Conservation (phyloP, 2,888 invertebrate genomes). For the Lycocerus yunnanus region DNA sequence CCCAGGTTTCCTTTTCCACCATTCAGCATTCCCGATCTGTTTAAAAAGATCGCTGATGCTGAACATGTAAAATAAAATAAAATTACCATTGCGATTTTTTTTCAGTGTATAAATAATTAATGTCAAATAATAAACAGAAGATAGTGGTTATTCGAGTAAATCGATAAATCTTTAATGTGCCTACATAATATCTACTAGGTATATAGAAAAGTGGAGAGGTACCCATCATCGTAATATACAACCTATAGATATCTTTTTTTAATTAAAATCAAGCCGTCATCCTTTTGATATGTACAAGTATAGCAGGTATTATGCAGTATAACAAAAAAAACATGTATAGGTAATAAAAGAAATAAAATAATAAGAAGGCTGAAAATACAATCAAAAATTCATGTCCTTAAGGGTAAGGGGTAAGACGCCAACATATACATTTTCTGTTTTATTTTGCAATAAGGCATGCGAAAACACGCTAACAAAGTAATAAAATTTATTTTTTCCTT, state of each 20-base stretch:
- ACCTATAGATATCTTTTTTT: not conserved
- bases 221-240: too few relatives aligned
- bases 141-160: not conserved
- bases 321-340: not conserved
- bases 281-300: not conserved
- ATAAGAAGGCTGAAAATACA: conserved; percentile 9
- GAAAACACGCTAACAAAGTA: conserved; percentile 22
- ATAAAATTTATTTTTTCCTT: conserved; percentile 22
- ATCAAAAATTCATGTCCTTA: conserved; percentile 25
- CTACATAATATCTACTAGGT: not conserved
- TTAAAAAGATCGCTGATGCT: too few relatives aligned
- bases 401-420: conserved; percentile 41
- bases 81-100: not conserved
- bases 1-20: not conserved
- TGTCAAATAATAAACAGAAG: not conserved
- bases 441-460: conserved; percentile 39
- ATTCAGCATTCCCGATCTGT: not conserved
- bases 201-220: too few relatives aligned
- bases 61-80: not conserved
- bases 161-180: not conserved
- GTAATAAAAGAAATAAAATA: not conserved
- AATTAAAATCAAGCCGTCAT: not conserved
- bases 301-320: not conserved
- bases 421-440: conserved; percentile 52
- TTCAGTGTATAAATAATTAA: not conserved